Evolutionary conservation across 2,888 invertebrate genomes (phyloP).

Genomic region (Chelonus formosanus): DNA sequence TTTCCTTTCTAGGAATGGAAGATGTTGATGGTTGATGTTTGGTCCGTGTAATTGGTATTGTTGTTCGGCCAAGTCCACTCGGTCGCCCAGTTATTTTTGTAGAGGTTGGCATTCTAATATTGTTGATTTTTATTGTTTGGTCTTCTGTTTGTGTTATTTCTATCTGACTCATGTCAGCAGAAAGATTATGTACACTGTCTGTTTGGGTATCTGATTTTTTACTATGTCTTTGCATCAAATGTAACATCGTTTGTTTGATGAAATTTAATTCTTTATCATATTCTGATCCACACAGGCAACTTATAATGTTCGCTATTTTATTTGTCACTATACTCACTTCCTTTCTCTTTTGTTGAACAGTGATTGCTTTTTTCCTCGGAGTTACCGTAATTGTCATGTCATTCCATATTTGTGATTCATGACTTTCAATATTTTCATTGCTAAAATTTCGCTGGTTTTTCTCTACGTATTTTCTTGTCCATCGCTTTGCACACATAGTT

Average conservation of each 20-base stretch:
- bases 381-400: background rate
- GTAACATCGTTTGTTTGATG: background rate
- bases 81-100: constrained; percentile 1
- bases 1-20: too few relatives aligned
- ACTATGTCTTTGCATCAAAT: background rate
- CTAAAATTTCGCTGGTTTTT: background rate
- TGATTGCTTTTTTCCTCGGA: background rate
- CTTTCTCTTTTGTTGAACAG: background rate
- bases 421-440: too few relatives aligned
- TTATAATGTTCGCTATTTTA: constrained; percentile 1
- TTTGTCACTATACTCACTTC: background rate
- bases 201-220: background rate
- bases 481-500: background rate
- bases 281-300: background rate
- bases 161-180: background rate
- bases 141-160: background rate
- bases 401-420: background rate
- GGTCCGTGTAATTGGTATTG: too few relatives aligned
- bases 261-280: background rate
- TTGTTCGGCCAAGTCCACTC: background rate
- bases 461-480: constrained; percentile 1
- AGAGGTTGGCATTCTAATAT: constrained; percentile 4
- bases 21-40: too few relatives aligned
- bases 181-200: background rate
- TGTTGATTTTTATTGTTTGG: too few relatives aligned